Percentiles rank a stretch among this genome's conserved stretches.
These are phyloP conservation scores for Megaptera novaeangliae DNA, from an alignment of 2,113 vertebrate species.

Conservation along the genomic window DNA sequence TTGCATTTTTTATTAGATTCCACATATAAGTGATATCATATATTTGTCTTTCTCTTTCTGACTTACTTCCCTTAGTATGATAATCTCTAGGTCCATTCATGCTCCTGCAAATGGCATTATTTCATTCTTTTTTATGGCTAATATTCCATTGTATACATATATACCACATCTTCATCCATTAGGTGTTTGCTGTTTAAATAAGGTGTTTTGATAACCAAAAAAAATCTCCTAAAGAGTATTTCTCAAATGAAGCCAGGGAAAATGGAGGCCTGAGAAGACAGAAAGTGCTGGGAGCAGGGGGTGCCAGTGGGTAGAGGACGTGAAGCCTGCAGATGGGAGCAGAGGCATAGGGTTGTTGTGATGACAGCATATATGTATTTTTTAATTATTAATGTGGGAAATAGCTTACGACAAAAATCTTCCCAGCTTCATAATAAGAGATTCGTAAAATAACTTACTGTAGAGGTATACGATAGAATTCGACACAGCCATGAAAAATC, in stretches of 20 bases:
- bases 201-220: neutral
- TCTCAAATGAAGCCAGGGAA: neutral
- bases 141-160: neutral
- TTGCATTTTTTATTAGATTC: neutral
- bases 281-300: neutral
- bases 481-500: neutral
- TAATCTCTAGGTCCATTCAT: neutral
- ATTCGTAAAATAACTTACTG: neutral
- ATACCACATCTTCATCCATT: neutral
- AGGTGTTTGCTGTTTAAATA: neutral
- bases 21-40: neutral
- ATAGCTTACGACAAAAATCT: neutral
- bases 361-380: no score
- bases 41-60: neutral
- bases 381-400: neutral
- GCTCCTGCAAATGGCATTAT: neutral
- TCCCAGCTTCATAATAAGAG: neutral
- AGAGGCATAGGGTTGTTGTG: fast-evolving
- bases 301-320: fast-evolving
- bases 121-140: neutral
- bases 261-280: no score
- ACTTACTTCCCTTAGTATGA: neutral
- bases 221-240: neutral
- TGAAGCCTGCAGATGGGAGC: neutral
- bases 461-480: neutral